phyloP scores from a whole-genome alignment of 2,113 vertebrate genomes.

The Chroicocephalus ridibundus region DNA sequence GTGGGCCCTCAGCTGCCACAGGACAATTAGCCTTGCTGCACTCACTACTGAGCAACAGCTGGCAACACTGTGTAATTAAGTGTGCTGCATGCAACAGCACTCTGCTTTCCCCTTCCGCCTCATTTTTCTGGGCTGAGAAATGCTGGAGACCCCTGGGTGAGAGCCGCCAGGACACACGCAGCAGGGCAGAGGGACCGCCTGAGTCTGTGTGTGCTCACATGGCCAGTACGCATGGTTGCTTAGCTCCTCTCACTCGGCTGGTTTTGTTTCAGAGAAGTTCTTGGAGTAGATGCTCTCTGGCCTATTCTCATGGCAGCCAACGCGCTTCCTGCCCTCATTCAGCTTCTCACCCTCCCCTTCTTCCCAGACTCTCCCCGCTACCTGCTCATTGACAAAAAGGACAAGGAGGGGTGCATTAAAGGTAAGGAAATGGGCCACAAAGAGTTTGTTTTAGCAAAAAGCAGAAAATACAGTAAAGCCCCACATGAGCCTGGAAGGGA shows the following conservation, averaged over 20 bases:
- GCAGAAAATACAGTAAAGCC: background rate
- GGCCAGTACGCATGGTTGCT: background rate
- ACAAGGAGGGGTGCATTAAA: constrained; percentile 74
- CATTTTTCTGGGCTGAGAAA: background rate
- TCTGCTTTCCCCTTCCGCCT: background rate
- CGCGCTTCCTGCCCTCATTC: constrained; percentile 69
- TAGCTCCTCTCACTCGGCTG: background rate
- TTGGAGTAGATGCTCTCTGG: constrained; percentile 77
- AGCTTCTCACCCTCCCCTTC: constrained; percentile 78
- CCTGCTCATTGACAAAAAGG: constrained; percentile 79
- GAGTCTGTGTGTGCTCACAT: rapidly evolving
- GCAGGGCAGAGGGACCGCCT: background rate
- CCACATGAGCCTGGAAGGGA: background rate
- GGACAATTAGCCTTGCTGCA: background rate
- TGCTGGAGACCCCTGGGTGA: background rate
- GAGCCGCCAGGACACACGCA: rapidly evolving
- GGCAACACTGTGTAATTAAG: rapidly evolving
- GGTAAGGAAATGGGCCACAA: constrained; percentile 53
- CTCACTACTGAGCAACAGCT: background rate
- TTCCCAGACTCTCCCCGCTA: constrained; percentile 85
- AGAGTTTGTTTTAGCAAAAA: background rate
- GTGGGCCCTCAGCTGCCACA: background rate
- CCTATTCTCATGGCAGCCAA: constrained; percentile 76
- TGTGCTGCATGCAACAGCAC: background rate
- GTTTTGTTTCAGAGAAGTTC: constrained; percentile 74